These are phyloP conservation scores for Steromphala cineraria DNA, from an alignment of 2,888 invertebrate species.

Conservation along the genomic window DNA sequence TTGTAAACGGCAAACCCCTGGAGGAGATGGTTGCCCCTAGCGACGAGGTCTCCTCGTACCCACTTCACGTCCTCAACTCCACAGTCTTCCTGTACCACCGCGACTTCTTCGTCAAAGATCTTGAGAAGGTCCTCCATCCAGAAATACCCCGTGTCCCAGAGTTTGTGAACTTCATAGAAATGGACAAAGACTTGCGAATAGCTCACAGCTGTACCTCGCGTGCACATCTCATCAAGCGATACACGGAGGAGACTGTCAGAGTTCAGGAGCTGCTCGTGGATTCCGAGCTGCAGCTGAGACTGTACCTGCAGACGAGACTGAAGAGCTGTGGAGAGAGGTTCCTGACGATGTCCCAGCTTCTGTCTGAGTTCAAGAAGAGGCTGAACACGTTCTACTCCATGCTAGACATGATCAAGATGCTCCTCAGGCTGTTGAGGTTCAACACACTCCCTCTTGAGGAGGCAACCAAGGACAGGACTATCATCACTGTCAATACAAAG, in stretches of 20 bases:
- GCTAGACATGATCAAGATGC: conserved; percentile 4
- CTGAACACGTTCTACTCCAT: conserved; percentile 34
- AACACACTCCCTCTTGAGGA: not conserved
- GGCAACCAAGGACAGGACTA: not conserved
- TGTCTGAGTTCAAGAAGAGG: conserved; percentile 35
- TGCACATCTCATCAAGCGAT: conserved; percentile 43
- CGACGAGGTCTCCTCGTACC: conserved; percentile 42
- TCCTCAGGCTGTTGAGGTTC: not conserved
- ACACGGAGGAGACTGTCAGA: conserved; percentile 23
- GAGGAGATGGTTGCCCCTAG: conserved; percentile 48
- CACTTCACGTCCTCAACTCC: conserved; percentile 42
- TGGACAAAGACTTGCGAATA: conserved; percentile 44
- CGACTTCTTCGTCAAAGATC: conserved; percentile 34
- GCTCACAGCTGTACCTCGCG: conserved; percentile 46
- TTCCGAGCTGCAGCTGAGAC: conserved; percentile 34
- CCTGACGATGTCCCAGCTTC: conserved; percentile 35
- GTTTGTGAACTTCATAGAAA: conserved; percentile 35
- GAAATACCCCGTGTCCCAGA: conserved; percentile 46
- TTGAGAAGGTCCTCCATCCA: conserved; percentile 29
- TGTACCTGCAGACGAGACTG: conserved; percentile 38
- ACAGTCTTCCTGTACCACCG: conserved; percentile 48
- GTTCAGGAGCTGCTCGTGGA: conserved; percentile 32
- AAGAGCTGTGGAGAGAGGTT: conserved; percentile 20
- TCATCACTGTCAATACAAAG: conserved; percentile 14
- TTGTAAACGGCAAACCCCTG: conserved; percentile 51